A percentile compares a stretch with the other conserved stretches of the same genome.
phyloP scores from a whole-genome alignment of 2,888 invertebrate genomes.

The Nysson spinosus region DNA sequence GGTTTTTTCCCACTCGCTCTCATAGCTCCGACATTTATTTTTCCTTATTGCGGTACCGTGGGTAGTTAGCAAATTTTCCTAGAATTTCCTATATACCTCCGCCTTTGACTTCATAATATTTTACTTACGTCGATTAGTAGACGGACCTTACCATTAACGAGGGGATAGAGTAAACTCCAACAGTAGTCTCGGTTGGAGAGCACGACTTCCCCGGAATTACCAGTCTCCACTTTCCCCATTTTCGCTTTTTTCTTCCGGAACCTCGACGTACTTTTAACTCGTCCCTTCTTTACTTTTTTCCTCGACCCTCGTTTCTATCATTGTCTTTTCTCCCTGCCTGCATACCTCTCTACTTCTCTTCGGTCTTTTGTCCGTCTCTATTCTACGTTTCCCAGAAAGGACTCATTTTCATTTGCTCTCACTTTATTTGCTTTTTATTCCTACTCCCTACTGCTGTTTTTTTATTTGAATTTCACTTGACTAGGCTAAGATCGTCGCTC shows the following conservation, averaged over 20 bases:
- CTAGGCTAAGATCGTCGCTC: background rate
- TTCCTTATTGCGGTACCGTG: too few relatives aligned
- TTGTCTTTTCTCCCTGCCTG: background rate
- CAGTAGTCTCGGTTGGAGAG: constrained; percentile 19
- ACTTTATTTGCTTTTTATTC: too few relatives aligned
- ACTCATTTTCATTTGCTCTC: too few relatives aligned
- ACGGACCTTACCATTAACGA: constrained; percentile 5
- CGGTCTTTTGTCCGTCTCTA: constrained; percentile 9
- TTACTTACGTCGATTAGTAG: constrained; percentile 34
- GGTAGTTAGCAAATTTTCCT: too few relatives aligned
- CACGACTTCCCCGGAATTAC: constrained; percentile 31
- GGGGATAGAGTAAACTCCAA: constrained; percentile 18
- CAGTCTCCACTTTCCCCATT: constrained; percentile 18
- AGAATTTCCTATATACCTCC: too few relatives aligned
- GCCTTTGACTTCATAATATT: too few relatives aligned
- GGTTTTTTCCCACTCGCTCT: too few relatives aligned
- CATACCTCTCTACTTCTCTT: constrained; percentile 5
- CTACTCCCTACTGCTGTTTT: too few relatives aligned
- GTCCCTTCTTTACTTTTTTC: constrained; percentile 18
- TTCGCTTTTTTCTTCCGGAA: constrained; percentile 7
- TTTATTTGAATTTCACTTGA: constrained; percentile 35
- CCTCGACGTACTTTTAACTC: background rate
- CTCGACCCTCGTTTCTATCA: background rate
- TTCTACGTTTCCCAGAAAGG: too few relatives aligned
- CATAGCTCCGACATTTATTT: too few relatives aligned